These are phyloP conservation scores for Carcina quercana DNA, from an alignment of 2,888 invertebrate genomes.

Conservation along the genomic window DNA sequence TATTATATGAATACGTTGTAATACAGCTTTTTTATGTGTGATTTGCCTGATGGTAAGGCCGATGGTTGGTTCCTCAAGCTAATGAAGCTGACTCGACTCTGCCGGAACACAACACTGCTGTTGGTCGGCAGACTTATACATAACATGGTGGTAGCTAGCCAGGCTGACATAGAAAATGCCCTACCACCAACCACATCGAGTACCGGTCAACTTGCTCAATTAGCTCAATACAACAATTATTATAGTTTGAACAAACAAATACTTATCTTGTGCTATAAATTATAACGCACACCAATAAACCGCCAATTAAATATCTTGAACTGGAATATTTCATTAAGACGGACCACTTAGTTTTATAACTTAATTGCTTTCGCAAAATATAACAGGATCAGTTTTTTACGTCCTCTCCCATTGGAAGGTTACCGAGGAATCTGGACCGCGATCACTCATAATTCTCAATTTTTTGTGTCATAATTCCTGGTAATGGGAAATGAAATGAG, in stretches of 20 bases:
- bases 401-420: constrained; percentile 38
- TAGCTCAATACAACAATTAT: too few species aligned
- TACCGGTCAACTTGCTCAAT: too few species aligned
- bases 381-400: constrained; percentile 64
- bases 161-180: too few species aligned
- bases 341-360: constrained; percentile 64
- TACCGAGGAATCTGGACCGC: constrained; percentile 38
- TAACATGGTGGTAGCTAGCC: too few species aligned
- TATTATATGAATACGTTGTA: too few species aligned
- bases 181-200: too few species aligned
- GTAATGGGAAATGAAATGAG: constrained; percentile 45
- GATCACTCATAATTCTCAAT: constrained; percentile 38
- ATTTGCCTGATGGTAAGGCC: too few species aligned
- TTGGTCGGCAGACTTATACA: too few species aligned
- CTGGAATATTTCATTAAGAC: constrained; percentile 64
- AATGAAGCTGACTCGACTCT: too few species aligned
- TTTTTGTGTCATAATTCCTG: constrained; percentile 54
- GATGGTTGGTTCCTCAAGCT: too few species aligned
- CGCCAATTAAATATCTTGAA: constrained; percentile 51
- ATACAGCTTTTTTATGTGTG: too few species aligned
- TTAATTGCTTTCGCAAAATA: constrained; percentile 69
- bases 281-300: constrained; percentile 49
- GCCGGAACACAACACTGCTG: too few species aligned
- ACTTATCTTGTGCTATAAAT: constrained; percentile 16
- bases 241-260: background rate